Conservation (phyloP, 2,888 invertebrate genomes). For the Acanthosepion pharaonis region DNA sequence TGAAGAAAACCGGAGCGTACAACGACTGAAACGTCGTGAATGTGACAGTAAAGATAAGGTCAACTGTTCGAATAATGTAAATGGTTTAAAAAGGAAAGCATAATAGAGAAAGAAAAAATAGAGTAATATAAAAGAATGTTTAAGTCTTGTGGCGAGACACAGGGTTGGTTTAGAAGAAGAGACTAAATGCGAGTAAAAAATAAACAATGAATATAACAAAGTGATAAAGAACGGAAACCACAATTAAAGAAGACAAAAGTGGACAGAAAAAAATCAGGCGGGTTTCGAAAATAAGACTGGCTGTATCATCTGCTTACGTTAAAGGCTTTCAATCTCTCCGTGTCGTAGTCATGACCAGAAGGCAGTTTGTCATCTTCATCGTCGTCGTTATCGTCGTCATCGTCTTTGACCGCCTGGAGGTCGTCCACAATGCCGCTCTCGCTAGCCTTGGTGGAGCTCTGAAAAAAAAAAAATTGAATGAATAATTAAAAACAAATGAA, state of each 20-base stretch:
- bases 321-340: slow-evolving; percentile 94
- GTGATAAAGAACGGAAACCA: not conserved
- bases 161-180: not conserved
- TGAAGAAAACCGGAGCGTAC: too few relatives aligned
- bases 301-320: slow-evolving; percentile 82
- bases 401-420: slow-evolving; percentile 78
- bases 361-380: slow-evolving; percentile 82
- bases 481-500: not conserved
- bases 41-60: too few relatives aligned
- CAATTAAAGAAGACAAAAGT: not conserved
- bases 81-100: too few relatives aligned
- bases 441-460: slow-evolving; percentile 69
- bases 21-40: too few relatives aligned
- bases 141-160: not conserved
- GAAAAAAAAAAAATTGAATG: slow-evolving; percentile 45
- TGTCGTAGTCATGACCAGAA: slow-evolving; percentile 79
- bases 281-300: not conserved
- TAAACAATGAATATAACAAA: not conserved
- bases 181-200: not conserved
- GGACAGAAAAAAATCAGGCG: not conserved
- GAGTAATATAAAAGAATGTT: too few relatives aligned
- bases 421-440: slow-evolving; percentile 65
- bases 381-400: slow-evolving; percentile 92
- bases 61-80: too few relatives aligned
- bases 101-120: too few relatives aligned